Evolutionary conservation across 2,113 vertebrate species (phyloP).

Genomic region (Scatophagus argus): DNA sequence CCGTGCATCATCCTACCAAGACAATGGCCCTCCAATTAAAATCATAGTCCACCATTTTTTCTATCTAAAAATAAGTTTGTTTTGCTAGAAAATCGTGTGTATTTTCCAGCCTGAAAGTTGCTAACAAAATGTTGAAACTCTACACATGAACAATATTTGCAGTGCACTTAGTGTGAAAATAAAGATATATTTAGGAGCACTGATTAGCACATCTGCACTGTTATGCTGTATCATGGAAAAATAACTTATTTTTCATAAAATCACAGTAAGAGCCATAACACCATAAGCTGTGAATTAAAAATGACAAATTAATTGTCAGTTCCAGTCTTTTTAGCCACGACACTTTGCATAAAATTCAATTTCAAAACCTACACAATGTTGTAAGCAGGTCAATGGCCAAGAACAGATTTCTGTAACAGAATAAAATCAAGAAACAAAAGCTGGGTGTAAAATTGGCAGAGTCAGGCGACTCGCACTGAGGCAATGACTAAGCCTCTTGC

Average conservation of each 20-base stretch:
- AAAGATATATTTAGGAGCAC: not conserved
- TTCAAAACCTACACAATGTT: not conserved
- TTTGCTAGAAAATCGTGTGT: not conserved
- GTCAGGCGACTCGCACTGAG: constrained; percentile 32
- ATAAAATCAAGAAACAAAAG: constrained; percentile 28
- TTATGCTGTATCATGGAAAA: not conserved
- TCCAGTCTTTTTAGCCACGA: not conserved
- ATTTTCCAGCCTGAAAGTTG: not conserved
- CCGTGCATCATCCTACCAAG: constrained; percentile 93
- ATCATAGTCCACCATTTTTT: not conserved
- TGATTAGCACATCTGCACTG: not conserved
- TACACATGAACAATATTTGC: not conserved
- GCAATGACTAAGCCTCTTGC: constrained; percentile 29
- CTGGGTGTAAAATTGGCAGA: constrained; percentile 30
- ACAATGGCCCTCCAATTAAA: constrained; percentile 15
- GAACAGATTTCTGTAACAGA: not conserved
- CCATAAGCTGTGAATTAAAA: not conserved
- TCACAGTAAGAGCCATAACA: not conserved
- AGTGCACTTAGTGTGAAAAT: not conserved
- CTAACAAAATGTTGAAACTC: not conserved
- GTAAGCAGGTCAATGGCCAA: not conserved
- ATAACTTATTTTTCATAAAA: not conserved
- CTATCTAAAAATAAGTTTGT: not conserved
- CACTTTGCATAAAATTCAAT: not conserved
- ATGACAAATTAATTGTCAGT: not conserved